Percentiles rank a stretch among this genome's conserved stretches.
Conservation (phyloP, 2,113 vertebrate species). For the Casuarius casuarius region DNA sequence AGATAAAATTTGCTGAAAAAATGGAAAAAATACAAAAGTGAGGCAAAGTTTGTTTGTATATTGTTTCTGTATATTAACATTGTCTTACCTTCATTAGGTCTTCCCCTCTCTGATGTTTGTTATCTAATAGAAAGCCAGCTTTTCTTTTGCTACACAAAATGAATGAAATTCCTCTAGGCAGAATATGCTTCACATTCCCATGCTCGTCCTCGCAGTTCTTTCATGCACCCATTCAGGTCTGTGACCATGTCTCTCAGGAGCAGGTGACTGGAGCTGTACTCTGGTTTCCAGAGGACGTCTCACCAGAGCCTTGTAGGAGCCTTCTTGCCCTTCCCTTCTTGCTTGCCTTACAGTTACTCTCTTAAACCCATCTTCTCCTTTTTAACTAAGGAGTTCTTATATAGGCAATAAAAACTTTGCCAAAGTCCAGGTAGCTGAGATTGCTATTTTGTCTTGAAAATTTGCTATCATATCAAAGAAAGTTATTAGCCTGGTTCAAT, state of each 20-base stretch:
- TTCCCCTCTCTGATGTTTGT: neutral
- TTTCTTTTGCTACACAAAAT: neutral
- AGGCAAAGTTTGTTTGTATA: neutral
- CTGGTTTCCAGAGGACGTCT: neutral
- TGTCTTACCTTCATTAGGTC: neutral
- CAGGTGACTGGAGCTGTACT: neutral
- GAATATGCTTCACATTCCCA: neutral
- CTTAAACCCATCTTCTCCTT: neutral
- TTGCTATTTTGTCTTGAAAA: neutral
- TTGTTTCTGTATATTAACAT: neutral
- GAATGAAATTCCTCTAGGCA: neutral
- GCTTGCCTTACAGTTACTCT: neutral
- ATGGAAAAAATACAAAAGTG: neutral
- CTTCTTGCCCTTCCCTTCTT: neutral
- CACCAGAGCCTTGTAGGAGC: rapidly evolving
- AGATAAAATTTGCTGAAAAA: neutral
- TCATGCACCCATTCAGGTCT: neutral
- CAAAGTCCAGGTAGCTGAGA: neutral
- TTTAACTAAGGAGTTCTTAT: neutral
- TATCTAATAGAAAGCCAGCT: neutral
- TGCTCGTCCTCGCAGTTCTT: neutral
- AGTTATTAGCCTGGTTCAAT: neutral
- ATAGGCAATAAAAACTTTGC: neutral
- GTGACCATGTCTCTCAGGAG: neutral
- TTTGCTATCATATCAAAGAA: neutral